Evolutionary conservation across 2,113 vertebrate genomes (phyloP).

Genomic region (Megaptera novaeangliae): DNA sequence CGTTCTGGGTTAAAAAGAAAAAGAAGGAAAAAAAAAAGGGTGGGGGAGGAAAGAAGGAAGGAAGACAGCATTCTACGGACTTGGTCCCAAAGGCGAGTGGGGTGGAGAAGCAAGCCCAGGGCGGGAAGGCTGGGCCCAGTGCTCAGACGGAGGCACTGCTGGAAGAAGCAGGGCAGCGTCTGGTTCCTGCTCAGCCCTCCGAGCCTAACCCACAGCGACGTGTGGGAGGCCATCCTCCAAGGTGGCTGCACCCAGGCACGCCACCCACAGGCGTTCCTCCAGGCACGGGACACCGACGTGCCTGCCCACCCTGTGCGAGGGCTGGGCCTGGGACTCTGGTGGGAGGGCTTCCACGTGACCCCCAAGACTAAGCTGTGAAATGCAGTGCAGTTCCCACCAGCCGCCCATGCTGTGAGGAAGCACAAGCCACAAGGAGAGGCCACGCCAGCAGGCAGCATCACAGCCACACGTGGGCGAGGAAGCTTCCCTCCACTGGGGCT

Average conservation of each 20-base stretch:
- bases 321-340: not conserved
- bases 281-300: not conserved
- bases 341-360: not conserved
- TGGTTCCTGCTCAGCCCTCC: not conserved
- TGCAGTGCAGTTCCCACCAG: not conserved
- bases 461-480: not conserved
- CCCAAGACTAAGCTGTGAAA: not conserved
- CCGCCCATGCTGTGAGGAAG: not conserved
- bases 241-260: not conserved
- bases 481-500: too few species aligned
- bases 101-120: not conserved
- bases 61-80: not conserved
- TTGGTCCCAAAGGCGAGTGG: not conserved
- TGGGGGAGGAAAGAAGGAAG: not conserved
- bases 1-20: not conserved
- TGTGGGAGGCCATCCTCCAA: not conserved
- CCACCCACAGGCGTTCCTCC: not conserved
- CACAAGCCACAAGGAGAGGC: not conserved
- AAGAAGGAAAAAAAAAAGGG: not conserved
- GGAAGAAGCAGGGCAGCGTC: not conserved
- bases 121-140: too few species aligned
- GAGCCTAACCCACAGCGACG: not conserved
- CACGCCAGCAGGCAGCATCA: not conserved
- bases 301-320: not conserved
- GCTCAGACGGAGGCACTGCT: not conserved